These are phyloP conservation scores for Orchesella cincta DNA, from an alignment of 1,140 invertebrate species.

Conservation along the genomic window DNA sequence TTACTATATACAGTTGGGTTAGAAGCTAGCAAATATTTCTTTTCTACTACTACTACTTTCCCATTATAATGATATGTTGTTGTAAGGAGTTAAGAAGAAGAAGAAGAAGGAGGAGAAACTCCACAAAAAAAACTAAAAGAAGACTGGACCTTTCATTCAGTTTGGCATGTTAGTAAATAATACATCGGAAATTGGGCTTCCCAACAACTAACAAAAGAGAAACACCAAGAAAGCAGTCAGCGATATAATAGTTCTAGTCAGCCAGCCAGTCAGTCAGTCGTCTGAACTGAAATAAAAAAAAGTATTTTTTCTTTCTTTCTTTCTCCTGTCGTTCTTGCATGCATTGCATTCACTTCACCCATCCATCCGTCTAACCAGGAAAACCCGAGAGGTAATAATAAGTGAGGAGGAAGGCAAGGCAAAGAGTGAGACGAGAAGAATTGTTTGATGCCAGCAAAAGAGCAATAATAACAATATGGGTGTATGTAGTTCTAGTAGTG, in stretches of 20 bases:
- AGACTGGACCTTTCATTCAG: neutral
- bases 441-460: neutral
- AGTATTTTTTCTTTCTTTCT: neutral
- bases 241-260: neutral
- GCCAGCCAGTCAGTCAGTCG: neutral
- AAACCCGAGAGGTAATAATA: too few relatives aligned
- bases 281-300: too few relatives aligned
- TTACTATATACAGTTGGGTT: neutral
- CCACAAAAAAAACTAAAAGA: too few relatives aligned
- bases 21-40: neutral
- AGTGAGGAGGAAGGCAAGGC: too few relatives aligned
- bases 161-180: neutral
- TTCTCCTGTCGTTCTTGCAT: neutral
- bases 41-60: neutral
- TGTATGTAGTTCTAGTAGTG: neutral
- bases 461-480: neutral
- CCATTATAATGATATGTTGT: neutral
- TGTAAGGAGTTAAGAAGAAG: too few relatives aligned
- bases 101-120: too few relatives aligned
- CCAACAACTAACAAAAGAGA: neutral
- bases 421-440: neutral
- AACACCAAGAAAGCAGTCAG: neutral
- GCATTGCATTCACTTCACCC: neutral
- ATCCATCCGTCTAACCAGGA: too few relatives aligned
- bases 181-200: neutral